Percentiles rank a stretch among this genome's conserved stretches.
phyloP scores from a whole-genome alignment of 2,797 vertebrate species.

The Luscinia luscinia region DNA sequence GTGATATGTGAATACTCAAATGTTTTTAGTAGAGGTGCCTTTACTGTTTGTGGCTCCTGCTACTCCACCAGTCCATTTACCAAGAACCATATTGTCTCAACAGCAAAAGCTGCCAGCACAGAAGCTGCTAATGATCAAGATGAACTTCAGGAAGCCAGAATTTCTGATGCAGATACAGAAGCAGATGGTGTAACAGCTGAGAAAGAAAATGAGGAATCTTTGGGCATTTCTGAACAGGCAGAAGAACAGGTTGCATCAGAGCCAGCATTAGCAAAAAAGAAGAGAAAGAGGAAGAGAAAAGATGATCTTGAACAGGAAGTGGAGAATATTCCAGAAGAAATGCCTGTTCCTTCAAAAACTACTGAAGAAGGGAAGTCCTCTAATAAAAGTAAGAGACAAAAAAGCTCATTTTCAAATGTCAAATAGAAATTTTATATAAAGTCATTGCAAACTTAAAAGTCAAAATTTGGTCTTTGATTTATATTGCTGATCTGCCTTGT shows the following conservation, averaged over 20 bases:
- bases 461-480: not conserved
- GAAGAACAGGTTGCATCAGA: conserved; percentile 67
- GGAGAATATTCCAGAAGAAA: conserved; percentile 40
- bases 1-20: not conserved
- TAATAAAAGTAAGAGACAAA: conserved; percentile 71
- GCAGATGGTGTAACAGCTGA: conserved; percentile 74
- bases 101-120: conserved; percentile 62
- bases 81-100: conserved; percentile 21
- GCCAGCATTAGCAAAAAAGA: conserved; percentile 72
- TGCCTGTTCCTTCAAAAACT: not conserved
- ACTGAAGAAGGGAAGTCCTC: conserved; percentile 34
- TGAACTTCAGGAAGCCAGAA: conserved; percentile 60
- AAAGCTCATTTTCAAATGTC: not conserved
- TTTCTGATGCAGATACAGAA: conserved; percentile 78
- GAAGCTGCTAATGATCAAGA: conserved; percentile 58
- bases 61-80: not conserved
- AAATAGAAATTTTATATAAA: not conserved
- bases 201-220: conserved; percentile 86
- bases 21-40: not conserved
- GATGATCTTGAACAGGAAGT: conserved; percentile 48
- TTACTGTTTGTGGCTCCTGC: not conserved
- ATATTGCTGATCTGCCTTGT: not conserved
- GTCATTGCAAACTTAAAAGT: not conserved
- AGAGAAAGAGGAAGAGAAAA: conserved; percentile 76
- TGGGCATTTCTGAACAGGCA: conserved; percentile 46